phyloP scores from a whole-genome alignment of 2,113 vertebrate species.

The Lathamus discolor region DNA sequence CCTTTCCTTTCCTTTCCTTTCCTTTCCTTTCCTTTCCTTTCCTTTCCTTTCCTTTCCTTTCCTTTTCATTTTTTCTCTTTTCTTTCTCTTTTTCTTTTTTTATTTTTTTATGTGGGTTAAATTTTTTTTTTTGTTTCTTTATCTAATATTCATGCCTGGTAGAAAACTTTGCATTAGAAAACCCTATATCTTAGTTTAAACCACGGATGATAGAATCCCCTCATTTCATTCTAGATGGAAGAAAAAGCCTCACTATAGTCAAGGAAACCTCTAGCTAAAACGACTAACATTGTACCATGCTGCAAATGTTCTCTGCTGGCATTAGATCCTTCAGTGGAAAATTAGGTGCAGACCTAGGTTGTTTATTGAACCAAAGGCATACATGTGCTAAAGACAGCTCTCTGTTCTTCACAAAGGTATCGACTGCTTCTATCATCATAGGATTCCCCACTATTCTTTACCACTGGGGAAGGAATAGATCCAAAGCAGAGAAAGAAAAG shows the following conservation, averaged over 20 bases:
- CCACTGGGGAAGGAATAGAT: slow-evolving; percentile 52
- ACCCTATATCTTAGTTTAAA: not conserved
- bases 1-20: not conserved
- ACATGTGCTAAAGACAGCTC: not conserved
- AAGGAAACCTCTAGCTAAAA: not conserved
- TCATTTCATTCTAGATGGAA: not conserved
- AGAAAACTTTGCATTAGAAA: not conserved
- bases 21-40: fast-evolving
- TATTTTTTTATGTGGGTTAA: not conserved
- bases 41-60: too few species aligned
- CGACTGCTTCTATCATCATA: slow-evolving; percentile 42
- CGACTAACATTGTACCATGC: not conserved
- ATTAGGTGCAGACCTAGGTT: slow-evolving; percentile 39
- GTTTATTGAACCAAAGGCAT: slow-evolving; percentile 60
- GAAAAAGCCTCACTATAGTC: not conserved
- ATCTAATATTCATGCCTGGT: not conserved
- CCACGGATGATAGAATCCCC: not conserved
- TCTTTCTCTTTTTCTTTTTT: not conserved
- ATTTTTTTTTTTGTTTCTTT: not conserved
- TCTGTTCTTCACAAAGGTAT: slow-evolving; percentile 51
- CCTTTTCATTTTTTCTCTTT: fast-evolving
- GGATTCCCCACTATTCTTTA: slow-evolving; percentile 35
- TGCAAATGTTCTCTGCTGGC: slow-evolving; percentile 24
- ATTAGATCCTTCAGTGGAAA: slow-evolving; percentile 24
- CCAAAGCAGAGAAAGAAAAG: slow-evolving; percentile 47